Conservation (phyloP, 2,113 vertebrate species). For the Esox niger region DNA sequence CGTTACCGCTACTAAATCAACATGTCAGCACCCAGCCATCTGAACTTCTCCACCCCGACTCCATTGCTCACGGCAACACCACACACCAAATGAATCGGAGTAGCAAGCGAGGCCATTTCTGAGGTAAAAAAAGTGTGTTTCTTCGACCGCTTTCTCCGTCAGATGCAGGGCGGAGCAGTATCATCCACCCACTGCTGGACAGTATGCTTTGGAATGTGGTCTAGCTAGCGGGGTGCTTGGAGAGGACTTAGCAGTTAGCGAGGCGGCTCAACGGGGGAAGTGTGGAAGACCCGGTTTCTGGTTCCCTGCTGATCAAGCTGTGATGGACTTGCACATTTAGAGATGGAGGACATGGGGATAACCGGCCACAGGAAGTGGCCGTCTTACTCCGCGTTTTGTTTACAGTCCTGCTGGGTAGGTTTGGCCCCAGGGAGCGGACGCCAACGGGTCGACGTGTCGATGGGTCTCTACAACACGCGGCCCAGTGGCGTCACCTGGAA, state of each 20-base stretch:
- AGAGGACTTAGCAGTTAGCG: too few species aligned
- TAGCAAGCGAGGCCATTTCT: slow-evolving; percentile 49
- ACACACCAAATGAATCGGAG: slow-evolving; percentile 65
- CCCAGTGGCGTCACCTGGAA: slow-evolving; percentile 58
- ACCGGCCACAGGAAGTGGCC: slow-evolving; percentile 50
- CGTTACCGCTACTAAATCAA: slow-evolving; percentile 78
- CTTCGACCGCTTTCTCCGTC: slow-evolving; percentile 7
- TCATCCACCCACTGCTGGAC: background rate
- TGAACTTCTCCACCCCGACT: slow-evolving; percentile 69
- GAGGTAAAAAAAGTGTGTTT: slow-evolving; percentile 26
- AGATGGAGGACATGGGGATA: background rate
- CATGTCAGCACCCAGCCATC: slow-evolving; percentile 73
- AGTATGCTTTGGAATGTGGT: background rate
- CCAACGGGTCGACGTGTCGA: slow-evolving; percentile 56
- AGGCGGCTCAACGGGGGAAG: too few species aligned
- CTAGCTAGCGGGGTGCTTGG: too few species aligned
- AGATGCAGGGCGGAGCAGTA: background rate
- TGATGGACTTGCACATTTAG: slow-evolving; percentile 1
- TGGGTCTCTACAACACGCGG: slow-evolving; percentile 63
- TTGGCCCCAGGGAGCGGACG: slow-evolving; percentile 60
- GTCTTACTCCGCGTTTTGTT: slow-evolving; percentile 76
- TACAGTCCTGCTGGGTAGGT: slow-evolving; percentile 77
- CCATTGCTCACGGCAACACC: slow-evolving; percentile 61
- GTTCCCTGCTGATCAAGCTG: too few species aligned
- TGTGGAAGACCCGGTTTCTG: slow-evolving; percentile 20